Base-by-base conservation (phyloP, 2,113 vertebrate genomes). In the Oryzias curvinotus region DNA sequence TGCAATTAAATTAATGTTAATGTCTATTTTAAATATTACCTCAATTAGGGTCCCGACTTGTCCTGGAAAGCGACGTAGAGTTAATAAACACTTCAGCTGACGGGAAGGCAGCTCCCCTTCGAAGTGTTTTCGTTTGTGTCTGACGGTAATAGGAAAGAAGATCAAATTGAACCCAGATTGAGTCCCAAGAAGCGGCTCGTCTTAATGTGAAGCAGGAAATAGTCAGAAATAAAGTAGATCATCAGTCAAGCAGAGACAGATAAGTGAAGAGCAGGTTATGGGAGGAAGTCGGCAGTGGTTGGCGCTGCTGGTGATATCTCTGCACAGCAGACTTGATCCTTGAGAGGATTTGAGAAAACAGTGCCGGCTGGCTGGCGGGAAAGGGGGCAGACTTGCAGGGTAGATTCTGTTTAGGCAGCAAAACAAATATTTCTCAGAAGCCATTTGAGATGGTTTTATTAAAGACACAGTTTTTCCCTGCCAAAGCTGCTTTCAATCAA, bases 1-100 rank as follows among this genome's bases (percentile, higher is more conserved):
- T 66, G 64, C 75, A 80, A 82, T 84, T 84, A 83, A 86, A 86
- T 88, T 73, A 86, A 82, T 75, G 77, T 77, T 84, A 78, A 87
- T 62, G 6, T 15, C 28, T 41, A 36, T 79, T 23, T 62, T 41
- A 47, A n/a, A 18, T n/a, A 46, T 49, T 73, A 58, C 41, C 61
- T 69, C 66, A 82, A 83, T 88, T 81, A 87, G 73, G 67, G 68
- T 77, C 28, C 54, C 68, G 44, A 36, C 50, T 54, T 80, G 62
- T 71, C 57, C 71, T 74, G 59, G 59, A 45, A 54, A 60, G 16
- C 3, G 23, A 10, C 54, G 52, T 23, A 16, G 48, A 66, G 57
- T 53, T 73, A 81, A 81, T 73, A 56, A 77, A 66, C 62, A 46
- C 62, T 54, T 50, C 50, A 47, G 42, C 56, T 21, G 55, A 13